These are phyloP conservation scores for Mythimna impura DNA, from an alignment of 2,888 invertebrate species.

Conservation along the genomic window DNA sequence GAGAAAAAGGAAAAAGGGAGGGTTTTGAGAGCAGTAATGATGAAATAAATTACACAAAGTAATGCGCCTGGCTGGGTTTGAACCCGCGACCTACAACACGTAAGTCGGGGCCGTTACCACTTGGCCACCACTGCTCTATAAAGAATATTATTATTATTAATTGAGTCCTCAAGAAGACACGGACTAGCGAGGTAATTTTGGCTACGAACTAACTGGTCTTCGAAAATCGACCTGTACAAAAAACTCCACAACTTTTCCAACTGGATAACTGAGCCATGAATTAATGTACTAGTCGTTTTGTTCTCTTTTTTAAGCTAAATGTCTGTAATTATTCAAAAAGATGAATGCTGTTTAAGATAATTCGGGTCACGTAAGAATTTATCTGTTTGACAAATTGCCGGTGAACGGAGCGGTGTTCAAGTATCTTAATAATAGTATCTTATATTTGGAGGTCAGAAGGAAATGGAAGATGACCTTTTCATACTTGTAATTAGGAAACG, in stretches of 20 bases:
- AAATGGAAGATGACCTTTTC: constrained; percentile 37
- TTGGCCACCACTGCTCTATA: too few species aligned
- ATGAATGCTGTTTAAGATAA: constrained; percentile 85
- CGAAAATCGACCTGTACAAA: neutral
- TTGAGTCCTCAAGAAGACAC: neutral
- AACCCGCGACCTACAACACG: too few species aligned
- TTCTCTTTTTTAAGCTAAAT: constrained; percentile 72
- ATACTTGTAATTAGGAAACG: constrained; percentile 21
- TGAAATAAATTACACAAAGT: too few species aligned
- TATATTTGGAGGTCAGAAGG: constrained; percentile 58
- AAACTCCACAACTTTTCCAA: constrained; percentile 7
- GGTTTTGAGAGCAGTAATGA: too few species aligned
- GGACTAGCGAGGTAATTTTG: neutral
- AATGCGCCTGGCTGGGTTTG: too few species aligned
- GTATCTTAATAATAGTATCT: constrained; percentile 75
- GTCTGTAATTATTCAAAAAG: constrained; percentile 85
- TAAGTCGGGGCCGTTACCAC: too few species aligned
- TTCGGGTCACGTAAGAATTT: constrained; percentile 84
- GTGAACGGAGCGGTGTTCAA: constrained; percentile 78
- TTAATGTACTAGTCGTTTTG: constrained; percentile 67
- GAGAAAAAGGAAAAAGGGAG: too few species aligned
- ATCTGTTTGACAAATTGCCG: constrained; percentile 87
- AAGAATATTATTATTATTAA: too few species aligned
- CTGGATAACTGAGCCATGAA: constrained; percentile 52
- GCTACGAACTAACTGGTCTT: too few species aligned